These are phyloP conservation scores for Callyntrura guangdongensis DNA, from an alignment of 2,888 invertebrate species.

Conservation along the genomic window DNA sequence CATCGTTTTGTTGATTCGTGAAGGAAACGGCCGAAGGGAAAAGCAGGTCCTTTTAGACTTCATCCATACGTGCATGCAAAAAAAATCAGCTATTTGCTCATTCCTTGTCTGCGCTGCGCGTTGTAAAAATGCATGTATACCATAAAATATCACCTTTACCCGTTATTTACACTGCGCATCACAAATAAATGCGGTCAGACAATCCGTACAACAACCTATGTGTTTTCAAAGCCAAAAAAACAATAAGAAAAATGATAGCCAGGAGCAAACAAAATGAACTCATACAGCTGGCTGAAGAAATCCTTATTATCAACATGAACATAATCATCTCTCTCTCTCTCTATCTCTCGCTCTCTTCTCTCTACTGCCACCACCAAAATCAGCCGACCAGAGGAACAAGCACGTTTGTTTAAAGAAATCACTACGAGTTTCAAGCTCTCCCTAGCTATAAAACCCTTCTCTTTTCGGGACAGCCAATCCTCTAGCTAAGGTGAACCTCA, in stretches of 20 bases:
- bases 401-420: not conserved
- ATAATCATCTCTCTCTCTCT: conserved; percentile 7
- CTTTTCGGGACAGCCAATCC: conserved; percentile 61
- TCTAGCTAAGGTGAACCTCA: conserved; percentile 65
- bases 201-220: conserved; percentile 24
- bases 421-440: not conserved
- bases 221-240: conserved; percentile 37
- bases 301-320: conserved; percentile 33
- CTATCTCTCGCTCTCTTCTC: not conserved
- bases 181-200: conserved; percentile 53
- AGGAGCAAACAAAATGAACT: conserved; percentile 60
- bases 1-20: not conserved
- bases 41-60: conserved; percentile 68
- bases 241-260: conserved; percentile 67
- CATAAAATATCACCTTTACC: conserved; percentile 47
- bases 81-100: not conserved
- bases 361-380: conserved; percentile 3
- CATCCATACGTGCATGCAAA: conserved; percentile 62
- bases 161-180: conserved; percentile 69
- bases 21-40: conserved; percentile 31
- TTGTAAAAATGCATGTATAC: not conserved
- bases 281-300: conserved; percentile 21
- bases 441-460: not conserved
- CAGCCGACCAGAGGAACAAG: conserved; percentile 25
- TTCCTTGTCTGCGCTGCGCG: not conserved